Evolutionary conservation across 1,140 invertebrate species (phyloP), one percentile per base, ranked within the genome.

Genomic region (Aphaenogaster floridana): DNA sequence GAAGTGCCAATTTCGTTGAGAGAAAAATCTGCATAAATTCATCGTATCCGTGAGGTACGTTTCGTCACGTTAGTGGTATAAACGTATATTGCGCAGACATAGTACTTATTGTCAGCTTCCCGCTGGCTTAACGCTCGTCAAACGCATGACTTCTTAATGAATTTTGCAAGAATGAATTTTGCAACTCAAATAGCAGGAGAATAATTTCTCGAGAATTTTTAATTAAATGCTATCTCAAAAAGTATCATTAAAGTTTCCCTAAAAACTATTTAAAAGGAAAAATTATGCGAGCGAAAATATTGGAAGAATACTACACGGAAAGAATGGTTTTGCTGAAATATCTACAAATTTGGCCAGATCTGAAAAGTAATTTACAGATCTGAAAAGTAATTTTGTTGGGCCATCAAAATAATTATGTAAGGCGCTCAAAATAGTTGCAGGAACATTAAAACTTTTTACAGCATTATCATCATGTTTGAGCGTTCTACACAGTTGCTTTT

Each of bases 1-100:
- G 39, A 34, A 6, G 13, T 81, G 39, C 28, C 34, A 17, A 61
- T 48, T 77, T 45, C 6, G 17, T 52, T 5, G 15, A 3, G 36
- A 13, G 21, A 64, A 48, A 36, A 64, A 64, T 9, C 11, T 64
- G 64, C 34, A 50, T 52, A 8, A 64, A 64, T 11, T 61, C n/a
- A 42, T 15, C 36, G 74, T 15, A 52, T 11, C 5, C 13, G 21
- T 13, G 8, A 52, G 13, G 6, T 17, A 8, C 9, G 13, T 17
- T 15, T 57, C 68, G 21, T 6, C 74, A 11, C 13, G 42, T 52
- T 5, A 80, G 61, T 79, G 21, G 63, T 66, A 39, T 39, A 68
- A 80, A 3, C 63, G 48, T n/a, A 45, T 17, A 61, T 45, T 77
- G 21, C 39, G 13, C 57, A 17, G 57, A 77, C 57, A 7, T 28